These are phyloP conservation scores for Aphodius sticticus DNA, from an alignment of 2,888 invertebrate genomes.

Conservation along the genomic window DNA sequence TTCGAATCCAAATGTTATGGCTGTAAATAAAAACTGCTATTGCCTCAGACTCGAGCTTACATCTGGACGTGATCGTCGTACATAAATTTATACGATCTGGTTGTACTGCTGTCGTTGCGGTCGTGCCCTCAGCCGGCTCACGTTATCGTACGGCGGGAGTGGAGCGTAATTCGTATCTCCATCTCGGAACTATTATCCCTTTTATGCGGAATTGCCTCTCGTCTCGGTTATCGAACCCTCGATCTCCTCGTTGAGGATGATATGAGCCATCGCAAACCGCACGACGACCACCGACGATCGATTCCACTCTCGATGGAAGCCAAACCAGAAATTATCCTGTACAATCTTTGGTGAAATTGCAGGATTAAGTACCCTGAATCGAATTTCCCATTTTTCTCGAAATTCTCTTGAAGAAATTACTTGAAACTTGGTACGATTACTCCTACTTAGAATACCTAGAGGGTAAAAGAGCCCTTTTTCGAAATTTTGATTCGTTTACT, in stretches of 20 bases:
- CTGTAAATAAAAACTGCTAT: neutral
- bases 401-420: too few relatives aligned
- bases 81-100: neutral
- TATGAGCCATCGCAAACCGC: neutral
- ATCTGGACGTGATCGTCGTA: neutral
- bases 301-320: neutral
- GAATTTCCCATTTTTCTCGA: too few relatives aligned
- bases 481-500: too few relatives aligned
- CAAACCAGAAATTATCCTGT: too few relatives aligned
- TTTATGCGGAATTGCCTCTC: neutral
- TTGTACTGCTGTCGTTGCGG: neutral
- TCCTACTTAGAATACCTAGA: too few relatives aligned
- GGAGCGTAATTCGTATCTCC: neutral
- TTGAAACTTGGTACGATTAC: too few relatives aligned
- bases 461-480: too few relatives aligned
- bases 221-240: neutral
- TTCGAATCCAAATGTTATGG: neutral
- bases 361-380: too few relatives aligned
- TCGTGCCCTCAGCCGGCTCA: neutral
- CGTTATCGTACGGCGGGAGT: neutral
- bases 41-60: neutral
- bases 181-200: neutral
- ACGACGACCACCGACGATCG: neutral
- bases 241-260: neutral
- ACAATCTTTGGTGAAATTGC: too few relatives aligned